These are phyloP conservation scores for Scrobipalpa costella DNA, from an alignment of 2,888 invertebrate genomes.

Conservation along the genomic window DNA sequence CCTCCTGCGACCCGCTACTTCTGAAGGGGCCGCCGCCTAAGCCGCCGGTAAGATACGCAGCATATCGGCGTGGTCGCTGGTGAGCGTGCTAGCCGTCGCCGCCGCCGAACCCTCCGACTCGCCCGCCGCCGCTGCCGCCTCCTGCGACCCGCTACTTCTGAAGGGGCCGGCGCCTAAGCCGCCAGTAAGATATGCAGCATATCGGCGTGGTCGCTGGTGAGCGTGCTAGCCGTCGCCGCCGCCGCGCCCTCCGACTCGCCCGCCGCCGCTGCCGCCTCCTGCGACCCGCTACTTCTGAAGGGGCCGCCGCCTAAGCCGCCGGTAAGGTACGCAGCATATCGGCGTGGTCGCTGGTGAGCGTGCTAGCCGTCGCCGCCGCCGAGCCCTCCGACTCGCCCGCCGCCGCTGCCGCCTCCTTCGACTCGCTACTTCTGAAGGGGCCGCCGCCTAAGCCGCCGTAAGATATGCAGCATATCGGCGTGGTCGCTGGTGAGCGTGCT, in stretches of 20 bases:
- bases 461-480: conserved; percentile 49
- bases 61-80: conserved; percentile 56
- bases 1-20: conserved; percentile 44
- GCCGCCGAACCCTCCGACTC: conserved; percentile 65
- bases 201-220: conserved; percentile 60
- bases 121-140: conserved; percentile 53
- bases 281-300: conserved; percentile 33
- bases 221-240: conserved; percentile 67
- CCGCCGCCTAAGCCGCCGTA: conserved; percentile 55
- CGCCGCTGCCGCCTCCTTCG: conserved; percentile 57
- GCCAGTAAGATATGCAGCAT: conserved; percentile 40
- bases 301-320: conserved; percentile 36
- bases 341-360: no score
- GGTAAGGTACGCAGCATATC: no score
- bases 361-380: no score
- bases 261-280: conserved; percentile 39
- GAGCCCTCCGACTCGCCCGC: no score
- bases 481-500: conserved; percentile 29
- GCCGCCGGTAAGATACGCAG: conserved; percentile 49
- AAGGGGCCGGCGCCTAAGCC: conserved; percentile 48
- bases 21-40: conserved; percentile 41
- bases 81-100: conserved; percentile 68
- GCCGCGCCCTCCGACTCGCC: no score
- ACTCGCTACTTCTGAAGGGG: conserved; percentile 42
- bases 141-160: conserved; percentile 42